A percentile compares a stretch with the other conserved stretches of the same genome.
phyloP scores from a whole-genome alignment of 2,113 vertebrate genomes.

The Progne subis region DNA sequence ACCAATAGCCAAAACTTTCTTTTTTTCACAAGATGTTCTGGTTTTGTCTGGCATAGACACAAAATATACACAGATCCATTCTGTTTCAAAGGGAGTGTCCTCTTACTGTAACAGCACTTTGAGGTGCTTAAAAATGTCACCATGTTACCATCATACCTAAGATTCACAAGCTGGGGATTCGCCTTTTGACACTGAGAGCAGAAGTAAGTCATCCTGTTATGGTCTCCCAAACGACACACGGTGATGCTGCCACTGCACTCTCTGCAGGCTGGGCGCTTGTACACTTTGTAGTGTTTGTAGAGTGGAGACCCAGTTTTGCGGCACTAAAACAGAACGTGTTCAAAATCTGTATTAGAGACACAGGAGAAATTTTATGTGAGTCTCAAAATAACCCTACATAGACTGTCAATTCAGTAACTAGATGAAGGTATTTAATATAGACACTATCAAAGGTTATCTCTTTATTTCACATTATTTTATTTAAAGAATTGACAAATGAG shows the following conservation, averaged over 20 bases:
- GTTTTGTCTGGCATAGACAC: not conserved
- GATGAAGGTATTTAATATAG: not conserved
- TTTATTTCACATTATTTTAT: not conserved
- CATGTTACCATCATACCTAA: conserved; percentile 75
- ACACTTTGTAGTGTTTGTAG: conserved; percentile 87
- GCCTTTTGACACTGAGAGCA: conserved; percentile 85
- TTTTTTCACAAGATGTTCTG: not conserved
- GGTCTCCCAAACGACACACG: conserved; percentile 88
- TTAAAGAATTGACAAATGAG: not conserved
- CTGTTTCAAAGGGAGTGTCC: not conserved
- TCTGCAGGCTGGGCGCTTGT: conserved; percentile 82
- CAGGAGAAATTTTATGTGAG: not conserved
- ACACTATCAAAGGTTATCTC: not conserved
- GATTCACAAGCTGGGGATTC: conserved; percentile 73
- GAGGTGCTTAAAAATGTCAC: not conserved
- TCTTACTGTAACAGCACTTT: not conserved
- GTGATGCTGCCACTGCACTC: conserved; percentile 81
- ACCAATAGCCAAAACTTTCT: not conserved
- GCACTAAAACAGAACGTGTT: conserved; percentile 76
- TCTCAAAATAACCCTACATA: not conserved
- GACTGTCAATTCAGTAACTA: not conserved
- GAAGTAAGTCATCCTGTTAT: conserved; percentile 92
- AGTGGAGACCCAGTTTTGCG: conserved; percentile 79
- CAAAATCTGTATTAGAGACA: not conserved
- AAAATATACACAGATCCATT: not conserved